phyloP scores from a whole-genome alignment of 2,888 invertebrate species.

The Apodemia duryi region DNA sequence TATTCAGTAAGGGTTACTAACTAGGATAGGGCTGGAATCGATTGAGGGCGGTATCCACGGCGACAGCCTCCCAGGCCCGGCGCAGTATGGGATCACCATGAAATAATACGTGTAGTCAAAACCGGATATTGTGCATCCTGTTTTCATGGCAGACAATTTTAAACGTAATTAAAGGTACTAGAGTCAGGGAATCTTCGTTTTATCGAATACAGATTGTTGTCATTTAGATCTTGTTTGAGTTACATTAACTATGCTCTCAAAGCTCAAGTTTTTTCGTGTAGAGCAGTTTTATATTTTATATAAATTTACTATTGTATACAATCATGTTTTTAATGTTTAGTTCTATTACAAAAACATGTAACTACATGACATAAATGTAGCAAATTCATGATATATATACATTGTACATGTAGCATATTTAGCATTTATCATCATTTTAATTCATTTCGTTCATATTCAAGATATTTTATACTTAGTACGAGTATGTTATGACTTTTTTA shows the following conservation, averaged over 20 bases:
- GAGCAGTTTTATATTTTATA: too few species aligned
- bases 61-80: slow-evolving; percentile 26
- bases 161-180: not conserved
- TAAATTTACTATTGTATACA: too few species aligned
- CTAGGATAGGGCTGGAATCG: slow-evolving; percentile 38
- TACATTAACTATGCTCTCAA: not conserved
- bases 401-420: too few species aligned
- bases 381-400: too few species aligned
- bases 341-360: too few species aligned
- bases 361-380: too few species aligned
- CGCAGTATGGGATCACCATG: slow-evolving; percentile 19
- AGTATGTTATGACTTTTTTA: too few species aligned
- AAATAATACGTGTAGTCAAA: slow-evolving; percentile 8
- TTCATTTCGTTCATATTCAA: too few species aligned
- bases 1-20: slow-evolving; percentile 17
- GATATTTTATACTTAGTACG: too few species aligned
- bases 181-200: not conserved
- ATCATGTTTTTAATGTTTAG: too few species aligned
- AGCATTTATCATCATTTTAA: too few species aligned
- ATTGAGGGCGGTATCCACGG: slow-evolving; percentile 45
- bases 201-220: not conserved
- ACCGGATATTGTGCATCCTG: slow-evolving; percentile 12
- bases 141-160: not conserved
- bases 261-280: not conserved
- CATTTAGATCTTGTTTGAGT: not conserved